Evolutionary conservation across 1,140 invertebrate genomes (phyloP), one percentile per base, ranked within the genome.

Genomic region (Sarcophaga peregrina): DNA sequence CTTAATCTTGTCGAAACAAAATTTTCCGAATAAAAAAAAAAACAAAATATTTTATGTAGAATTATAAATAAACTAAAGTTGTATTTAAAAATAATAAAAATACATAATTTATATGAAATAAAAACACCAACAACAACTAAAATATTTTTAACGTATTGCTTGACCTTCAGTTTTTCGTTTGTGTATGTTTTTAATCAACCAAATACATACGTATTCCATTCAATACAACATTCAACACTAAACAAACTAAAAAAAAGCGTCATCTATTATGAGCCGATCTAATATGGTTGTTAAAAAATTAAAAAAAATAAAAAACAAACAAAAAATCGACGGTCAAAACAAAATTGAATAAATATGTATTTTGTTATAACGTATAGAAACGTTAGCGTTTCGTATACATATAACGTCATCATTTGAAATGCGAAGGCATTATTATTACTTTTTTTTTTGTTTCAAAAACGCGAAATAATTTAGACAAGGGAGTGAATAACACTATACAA

Each of bases 331-430:
- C 62, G 62, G 62, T 9, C 62, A 68, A 25, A 68, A 68, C 17
- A 20, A 68, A n/a, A 68, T 37, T 37, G 25, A 37, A 37, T 37
- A 37, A 1, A 37, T 37, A 37, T 37, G 25, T 1, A 68, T 5
- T 15, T 68, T 68, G n/a, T 25, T 68, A 68, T 68, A 68, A 68
- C 62, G 17, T 10, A 68, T 9, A 15, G 7, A 20, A 17, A n/a
- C n/a, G n/a, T n/a, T n/a, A 37, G 1, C 25, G 25, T 37, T 37
- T 37, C 25, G 25, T 37, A 68, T 20, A 68, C 17, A 68, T 20
- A 68, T 68, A 68, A 68, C 62, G 62, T 68, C 62, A 68, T 68
- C 62, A 68, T 68, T 68, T 17, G 8, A 68, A 68, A 5, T 68
- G 58, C 17, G 6, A 68, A 5, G 17, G 9, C 62, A 68, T 58